These are phyloP conservation scores for Atopsyche davidsoni DNA, from an alignment of 1,140 invertebrate genomes.

Conservation along the genomic window DNA sequence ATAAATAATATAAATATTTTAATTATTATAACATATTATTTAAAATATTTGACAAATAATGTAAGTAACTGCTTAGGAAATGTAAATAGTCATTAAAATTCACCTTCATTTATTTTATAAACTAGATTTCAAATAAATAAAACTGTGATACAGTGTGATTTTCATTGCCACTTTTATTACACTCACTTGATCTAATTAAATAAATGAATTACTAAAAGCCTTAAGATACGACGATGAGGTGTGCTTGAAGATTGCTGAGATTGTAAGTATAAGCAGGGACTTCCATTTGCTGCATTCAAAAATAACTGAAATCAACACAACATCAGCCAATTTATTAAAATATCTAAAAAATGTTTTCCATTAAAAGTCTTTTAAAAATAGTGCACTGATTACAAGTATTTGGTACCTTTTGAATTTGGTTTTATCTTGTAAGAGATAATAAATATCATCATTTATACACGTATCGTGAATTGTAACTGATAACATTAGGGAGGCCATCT, in stretches of 20 bases:
- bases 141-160: slow-evolving; percentile 37
- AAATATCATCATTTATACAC: no score
- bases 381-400: no score
- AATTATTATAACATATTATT: not conserved
- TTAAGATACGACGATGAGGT: slow-evolving; percentile 8
- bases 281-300: slow-evolving; percentile 32
- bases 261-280: slow-evolving; percentile 26
- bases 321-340: slow-evolving; percentile 1
- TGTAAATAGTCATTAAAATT: no score
- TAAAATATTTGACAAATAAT: not conserved
- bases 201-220: not conserved
- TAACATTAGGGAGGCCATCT: no score
- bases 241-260: slow-evolving; percentile 8
- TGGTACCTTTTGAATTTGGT: no score
- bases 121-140: slow-evolving; percentile 39
- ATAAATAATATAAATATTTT: not conserved
- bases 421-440: no score
- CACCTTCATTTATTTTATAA: no score
- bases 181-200: not conserved
- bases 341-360: not conserved
- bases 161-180: slow-evolving; percentile 26
- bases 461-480: no score
- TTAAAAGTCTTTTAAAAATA: not conserved
- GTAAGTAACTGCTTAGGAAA: not conserved
- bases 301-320: slow-evolving; percentile 34